phyloP scores from a whole-genome alignment of 2,113 vertebrate species.

The Nannobrachium achirus region DNA sequence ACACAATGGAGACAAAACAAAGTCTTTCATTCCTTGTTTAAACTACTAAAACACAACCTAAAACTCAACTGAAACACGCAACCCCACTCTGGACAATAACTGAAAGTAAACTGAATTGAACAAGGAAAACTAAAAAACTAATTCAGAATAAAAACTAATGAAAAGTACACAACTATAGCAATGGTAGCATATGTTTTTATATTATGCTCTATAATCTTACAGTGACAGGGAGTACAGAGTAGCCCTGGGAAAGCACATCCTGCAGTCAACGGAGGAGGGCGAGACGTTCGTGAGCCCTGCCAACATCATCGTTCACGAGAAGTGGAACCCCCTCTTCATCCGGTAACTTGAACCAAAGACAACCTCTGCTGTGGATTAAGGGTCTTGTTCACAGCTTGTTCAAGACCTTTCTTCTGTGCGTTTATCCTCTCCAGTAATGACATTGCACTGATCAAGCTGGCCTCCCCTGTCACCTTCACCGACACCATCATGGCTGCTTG shows the following conservation, averaged over 20 bases:
- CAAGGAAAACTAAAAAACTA: no score
- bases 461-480: constrained; percentile 66
- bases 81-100: no score
- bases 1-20: no score
- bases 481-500: constrained; percentile 82
- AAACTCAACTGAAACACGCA: no score
- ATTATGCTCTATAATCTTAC: constrained; percentile 4
- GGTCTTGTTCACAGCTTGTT: no score
- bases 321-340: constrained; percentile 79
- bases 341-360: constrained; percentile 57
- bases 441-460: constrained; percentile 90
- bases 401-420: not conserved
- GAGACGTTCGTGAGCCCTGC: constrained; percentile 62
- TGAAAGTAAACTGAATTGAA: no score
- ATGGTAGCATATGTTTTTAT: no score
- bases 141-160: no score
- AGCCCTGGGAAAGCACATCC: constrained; percentile 82
- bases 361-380: no score
- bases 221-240: constrained; percentile 79
- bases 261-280: constrained; percentile 67
- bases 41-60: no score
- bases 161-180: no score
- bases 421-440: constrained; percentile 78
- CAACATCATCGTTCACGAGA: constrained; percentile 78
- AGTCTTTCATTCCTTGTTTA: no score